phyloP scores from a whole-genome alignment of 92 coral and sea anemone genomes.

The Galaxea fascicularis region DNA sequence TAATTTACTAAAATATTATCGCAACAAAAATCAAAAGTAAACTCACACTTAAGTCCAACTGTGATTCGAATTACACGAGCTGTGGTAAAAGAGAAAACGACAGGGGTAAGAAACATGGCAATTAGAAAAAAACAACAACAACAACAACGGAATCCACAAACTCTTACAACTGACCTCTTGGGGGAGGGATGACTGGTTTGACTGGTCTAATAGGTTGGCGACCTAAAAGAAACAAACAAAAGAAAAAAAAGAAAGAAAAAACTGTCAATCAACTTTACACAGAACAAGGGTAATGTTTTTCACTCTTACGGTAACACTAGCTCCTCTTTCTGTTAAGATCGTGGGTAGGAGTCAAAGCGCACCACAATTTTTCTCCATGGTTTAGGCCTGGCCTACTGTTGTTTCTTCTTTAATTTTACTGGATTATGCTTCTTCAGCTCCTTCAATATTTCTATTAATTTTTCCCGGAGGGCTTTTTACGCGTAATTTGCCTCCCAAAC shows the following conservation, averaged over 20 bases:
- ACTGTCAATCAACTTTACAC: neutral
- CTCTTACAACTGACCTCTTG: conserved; percentile 27
- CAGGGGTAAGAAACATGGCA: neutral
- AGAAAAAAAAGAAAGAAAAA: neutral
- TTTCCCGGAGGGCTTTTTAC: no score
- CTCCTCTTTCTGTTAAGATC: conserved; percentile 72
- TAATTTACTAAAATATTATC: no score
- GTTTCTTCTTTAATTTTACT: no score
- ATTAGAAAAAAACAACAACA: neutral
- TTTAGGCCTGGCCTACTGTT: no score
- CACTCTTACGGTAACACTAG: conserved; percentile 40
- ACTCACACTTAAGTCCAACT: conserved; percentile 35
- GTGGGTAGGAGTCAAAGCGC: conserved; percentile 71
- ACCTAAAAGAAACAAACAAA: conserved; percentile 10
- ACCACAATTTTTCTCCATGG: no score
- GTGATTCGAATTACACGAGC: conserved; percentile 32
- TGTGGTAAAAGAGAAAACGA: neutral
- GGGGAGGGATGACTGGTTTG: conserved; percentile 30
- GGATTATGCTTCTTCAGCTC: no score
- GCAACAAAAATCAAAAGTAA: neutral
- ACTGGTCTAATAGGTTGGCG: conserved; percentile 46
- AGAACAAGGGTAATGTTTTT: neutral
- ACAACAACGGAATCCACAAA: neutral
- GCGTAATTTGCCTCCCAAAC: no score
- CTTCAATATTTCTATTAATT: no score